Base-by-base conservation (phyloP, 2,113 vertebrate species). In the Cyprinodon variegatus region DNA sequence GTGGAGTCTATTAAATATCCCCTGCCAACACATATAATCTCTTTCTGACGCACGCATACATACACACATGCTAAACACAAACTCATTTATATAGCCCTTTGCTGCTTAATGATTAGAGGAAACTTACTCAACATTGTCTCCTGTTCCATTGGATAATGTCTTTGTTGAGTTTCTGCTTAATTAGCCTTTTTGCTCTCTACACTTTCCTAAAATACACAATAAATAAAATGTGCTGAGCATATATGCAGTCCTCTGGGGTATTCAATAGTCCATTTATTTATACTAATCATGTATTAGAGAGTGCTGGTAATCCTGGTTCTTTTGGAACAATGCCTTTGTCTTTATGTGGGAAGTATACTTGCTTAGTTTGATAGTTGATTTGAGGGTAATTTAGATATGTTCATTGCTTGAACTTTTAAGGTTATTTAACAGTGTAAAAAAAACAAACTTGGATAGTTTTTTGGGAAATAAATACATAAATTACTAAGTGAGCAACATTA, bases 181-280 rank as follows among this genome's bases (percentile, higher is more conserved):
- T 91, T 89, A 90, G 70, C 81, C 86, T 87, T 86, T 86, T 70
- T 72, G 70, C 70, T 76, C 82, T 78, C 46, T 64, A 43, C 15
- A 65, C 70, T 50, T 81, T 67, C 76, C 48, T 72, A 69, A 61
- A 87, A 84, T 70, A 59, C 67, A 57, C 66, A 79, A 88, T 84
- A 70, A 81, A 82, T 64, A 39, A 69, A 72, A 77, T 75, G 60
- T 76, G 74, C 64, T 76, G 70, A 74, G 77, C 64, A 79, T 43
- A 81, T 79, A 65, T 53, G 57, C 69, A 43, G 46, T 90, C 76
- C 81, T 78, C 71, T 82, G 64, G 74, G 82, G 74, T 88, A 69
- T 86, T 88, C 81, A 84, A 83, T 72, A 65, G 61, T 68, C 68
- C 76, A 81, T 90, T 89, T 87, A 84, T 90, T 86, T 72, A 82